Evolutionary conservation across 30 jellyfish, hydroid and myxozoan genomes (phyloP).

Genomic region (Aurelia coerulea): DNA sequence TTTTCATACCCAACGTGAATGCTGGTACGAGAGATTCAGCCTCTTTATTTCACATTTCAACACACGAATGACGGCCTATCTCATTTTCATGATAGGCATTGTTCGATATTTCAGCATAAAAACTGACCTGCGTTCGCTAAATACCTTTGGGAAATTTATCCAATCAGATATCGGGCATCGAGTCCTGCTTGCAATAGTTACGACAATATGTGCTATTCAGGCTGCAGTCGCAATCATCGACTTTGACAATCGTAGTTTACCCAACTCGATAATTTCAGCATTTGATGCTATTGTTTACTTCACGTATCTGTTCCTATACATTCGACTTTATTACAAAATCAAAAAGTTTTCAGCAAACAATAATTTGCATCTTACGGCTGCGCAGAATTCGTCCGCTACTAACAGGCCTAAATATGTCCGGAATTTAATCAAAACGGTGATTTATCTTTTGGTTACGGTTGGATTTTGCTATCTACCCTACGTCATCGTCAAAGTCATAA

Average conservation of each 20-base stretch:
- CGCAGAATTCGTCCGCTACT: not conserved
- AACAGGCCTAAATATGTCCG: conserved; percentile 27
- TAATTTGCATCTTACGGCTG: conserved; percentile 19
- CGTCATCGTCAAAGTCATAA: conserved; percentile 22
- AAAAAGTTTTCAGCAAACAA: conserved; percentile 25
- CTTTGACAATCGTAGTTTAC: conserved; percentile 33
- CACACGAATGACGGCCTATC: conserved; percentile 52
- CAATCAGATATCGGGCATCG: conserved; percentile 30
- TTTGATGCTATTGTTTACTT: conserved; percentile 17
- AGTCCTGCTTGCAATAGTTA: conserved; percentile 7
- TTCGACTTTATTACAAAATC: conserved; percentile 22
- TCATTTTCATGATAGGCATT: conserved; percentile 26
- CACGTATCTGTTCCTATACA: conserved; percentile 29
- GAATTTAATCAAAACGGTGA: conserved; percentile 29
- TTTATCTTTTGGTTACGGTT: conserved; percentile 31
- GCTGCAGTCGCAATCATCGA: conserved; percentile 23
- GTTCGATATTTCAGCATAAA: conserved; percentile 45
- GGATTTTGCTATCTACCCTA: conserved; percentile 44
- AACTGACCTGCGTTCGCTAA: conserved; percentile 35
- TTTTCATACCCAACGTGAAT: not conserved
- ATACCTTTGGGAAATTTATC: conserved; percentile 1
- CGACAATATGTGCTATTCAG: conserved; percentile 17
- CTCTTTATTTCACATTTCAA: conserved; percentile 41
- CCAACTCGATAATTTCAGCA: conserved; percentile 21
- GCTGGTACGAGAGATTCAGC: conserved; percentile 41